Evolutionary conservation across 2,113 vertebrate genomes (phyloP).

Genomic region (Herpailurus yagouaroundi): DNA sequence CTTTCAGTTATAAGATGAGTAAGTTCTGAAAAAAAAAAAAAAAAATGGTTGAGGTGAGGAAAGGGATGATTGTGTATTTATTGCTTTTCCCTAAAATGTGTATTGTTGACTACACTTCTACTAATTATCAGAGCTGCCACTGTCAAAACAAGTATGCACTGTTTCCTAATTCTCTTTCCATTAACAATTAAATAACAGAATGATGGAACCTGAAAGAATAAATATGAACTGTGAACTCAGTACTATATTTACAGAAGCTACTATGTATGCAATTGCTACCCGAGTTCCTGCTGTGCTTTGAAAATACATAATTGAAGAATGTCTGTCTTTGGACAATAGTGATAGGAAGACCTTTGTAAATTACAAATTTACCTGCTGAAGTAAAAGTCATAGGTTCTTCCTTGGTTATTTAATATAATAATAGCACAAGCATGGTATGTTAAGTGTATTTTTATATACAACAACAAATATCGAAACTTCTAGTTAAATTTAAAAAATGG

Average conservation of each 20-base stretch:
- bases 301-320: slow-evolving; percentile 10
- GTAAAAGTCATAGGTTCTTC: background rate
- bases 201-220: background rate
- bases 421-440: background rate
- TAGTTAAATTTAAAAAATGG: background rate
- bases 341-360: background rate
- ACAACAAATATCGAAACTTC: background rate
- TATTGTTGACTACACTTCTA: slow-evolving; percentile 1
- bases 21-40: background rate
- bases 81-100: slow-evolving; percentile 13
- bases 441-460: background rate
- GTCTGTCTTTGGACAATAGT: background rate
- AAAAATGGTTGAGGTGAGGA: background rate
- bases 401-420: background rate
- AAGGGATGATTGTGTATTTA: background rate
- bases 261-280: background rate
- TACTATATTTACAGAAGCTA: background rate
- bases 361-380: background rate
- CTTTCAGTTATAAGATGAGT: background rate
- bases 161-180: background rate
- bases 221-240: slow-evolving; percentile 2
- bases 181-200: slow-evolving; percentile 19
- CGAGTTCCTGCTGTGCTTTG: background rate
- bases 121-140: background rate
- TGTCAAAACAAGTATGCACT: background rate